phyloP scores from a whole-genome alignment of 2,888 invertebrate genomes.

The Automeris io region DNA sequence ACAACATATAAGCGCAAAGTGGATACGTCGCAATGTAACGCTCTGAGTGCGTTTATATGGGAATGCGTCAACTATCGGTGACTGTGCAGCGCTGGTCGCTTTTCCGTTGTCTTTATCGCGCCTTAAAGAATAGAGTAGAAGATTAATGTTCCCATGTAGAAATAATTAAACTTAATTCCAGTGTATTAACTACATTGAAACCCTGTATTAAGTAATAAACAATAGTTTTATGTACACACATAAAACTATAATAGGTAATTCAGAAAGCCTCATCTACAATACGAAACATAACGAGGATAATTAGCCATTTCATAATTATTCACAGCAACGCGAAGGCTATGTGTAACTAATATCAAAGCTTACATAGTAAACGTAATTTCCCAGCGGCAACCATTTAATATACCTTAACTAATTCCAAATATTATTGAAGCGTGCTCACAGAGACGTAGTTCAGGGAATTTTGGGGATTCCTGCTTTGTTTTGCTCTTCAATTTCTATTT shows the following conservation, averaged over 20 bases:
- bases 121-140: no score
- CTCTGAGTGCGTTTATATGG: no score
- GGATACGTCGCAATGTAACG: no score
- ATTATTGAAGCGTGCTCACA: constrained; percentile 10
- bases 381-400: constrained; percentile 11
- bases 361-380: constrained; percentile 25
- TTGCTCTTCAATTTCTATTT: not conserved
- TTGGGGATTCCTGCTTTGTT: not conserved
- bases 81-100: no score
- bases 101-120: no score
- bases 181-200: no score
- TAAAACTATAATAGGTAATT: not conserved
- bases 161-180: no score
- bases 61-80: no score
- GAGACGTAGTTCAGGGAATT: not conserved
- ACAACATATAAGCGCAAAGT: no score
- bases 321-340: constrained; percentile 12
- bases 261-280: not conserved
- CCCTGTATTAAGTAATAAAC: not conserved
- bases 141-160: no score
- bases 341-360: constrained; percentile 21
- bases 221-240: not conserved
- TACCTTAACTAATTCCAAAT: constrained; percentile 12
- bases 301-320: constrained; percentile 7
- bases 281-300: not conserved